phyloP scores from a whole-genome alignment of 2,113 vertebrate genomes.

The Uropsilus gracilis region DNA sequence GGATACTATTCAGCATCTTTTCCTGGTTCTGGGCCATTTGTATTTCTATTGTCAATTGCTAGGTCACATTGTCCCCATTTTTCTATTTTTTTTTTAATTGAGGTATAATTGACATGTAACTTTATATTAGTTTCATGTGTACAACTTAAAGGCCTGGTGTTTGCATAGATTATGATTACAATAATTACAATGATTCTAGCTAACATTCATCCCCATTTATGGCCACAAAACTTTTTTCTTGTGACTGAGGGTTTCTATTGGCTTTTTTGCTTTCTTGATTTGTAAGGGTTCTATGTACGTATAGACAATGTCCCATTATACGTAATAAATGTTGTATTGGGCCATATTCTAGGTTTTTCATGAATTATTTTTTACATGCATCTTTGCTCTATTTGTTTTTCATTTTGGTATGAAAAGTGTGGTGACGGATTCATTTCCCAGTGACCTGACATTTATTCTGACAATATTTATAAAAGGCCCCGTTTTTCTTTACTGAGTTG shows the following conservation, averaged over 20 bases:
- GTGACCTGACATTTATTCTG: background rate
- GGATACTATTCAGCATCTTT: background rate
- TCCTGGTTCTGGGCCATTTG: background rate
- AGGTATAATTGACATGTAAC: no score
- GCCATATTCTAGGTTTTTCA: background rate
- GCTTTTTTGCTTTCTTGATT: background rate
- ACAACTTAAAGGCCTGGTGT: no score
- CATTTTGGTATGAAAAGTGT: background rate
- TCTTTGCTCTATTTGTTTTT: background rate
- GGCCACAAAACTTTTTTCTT: no score
- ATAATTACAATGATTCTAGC: no score
- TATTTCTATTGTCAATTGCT: background rate
- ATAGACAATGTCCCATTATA: background rate
- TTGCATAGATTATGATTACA: no score
- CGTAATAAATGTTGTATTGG: background rate
- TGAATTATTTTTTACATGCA: background rate
- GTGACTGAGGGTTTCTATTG: no score
- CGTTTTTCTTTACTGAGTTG: background rate
- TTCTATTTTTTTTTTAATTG: background rate
- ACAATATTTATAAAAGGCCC: conserved; percentile 5
- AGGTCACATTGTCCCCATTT: background rate
- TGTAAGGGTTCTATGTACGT: background rate
- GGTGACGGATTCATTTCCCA: background rate
- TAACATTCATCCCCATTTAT: no score
- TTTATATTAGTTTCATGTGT: no score